Conservation (phyloP, 2,888 invertebrate species). For the Ormyrus nitidulus region DNA sequence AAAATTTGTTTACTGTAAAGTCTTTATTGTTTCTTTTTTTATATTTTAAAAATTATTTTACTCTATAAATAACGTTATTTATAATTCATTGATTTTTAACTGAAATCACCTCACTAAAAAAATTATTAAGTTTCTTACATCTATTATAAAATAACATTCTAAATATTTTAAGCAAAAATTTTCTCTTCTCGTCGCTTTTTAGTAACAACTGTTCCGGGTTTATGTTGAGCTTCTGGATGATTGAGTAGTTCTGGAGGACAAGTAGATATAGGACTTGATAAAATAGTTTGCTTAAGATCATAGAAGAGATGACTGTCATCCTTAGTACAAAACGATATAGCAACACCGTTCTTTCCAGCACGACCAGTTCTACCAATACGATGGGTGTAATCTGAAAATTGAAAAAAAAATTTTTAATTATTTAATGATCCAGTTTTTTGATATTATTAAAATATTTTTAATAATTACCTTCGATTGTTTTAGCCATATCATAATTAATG, state of each 20-base stretch:
- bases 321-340: slow-evolving; percentile 97
- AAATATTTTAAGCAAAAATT: slow-evolving; percentile 86
- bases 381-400: slow-evolving; percentile 89
- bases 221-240: slow-evolving; percentile 98
- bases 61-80: slow-evolving; percentile 2
- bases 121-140: background rate
- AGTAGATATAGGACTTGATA: slow-evolving; percentile 92
- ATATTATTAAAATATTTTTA: background rate
- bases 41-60: background rate
- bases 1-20: background rate
- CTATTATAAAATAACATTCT: background rate
- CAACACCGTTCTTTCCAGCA: slow-evolving; percentile 97
- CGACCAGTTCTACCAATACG: slow-evolving; percentile 99
- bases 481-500: slow-evolving; percentile 99
- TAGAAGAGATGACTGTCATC: slow-evolving; percentile 97
- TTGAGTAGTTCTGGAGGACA: slow-evolving; percentile 98
- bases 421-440: slow-evolving; percentile 14
- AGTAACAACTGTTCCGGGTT: slow-evolving; percentile 95
- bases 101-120: background rate
- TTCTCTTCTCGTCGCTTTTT: slow-evolving; percentile 96
- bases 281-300: slow-evolving; percentile 94
- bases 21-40: background rate
- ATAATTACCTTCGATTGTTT: slow-evolving; percentile 90
- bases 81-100: background rate
- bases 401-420: slow-evolving; percentile 32